phyloP scores from a whole-genome alignment of 2,113 vertebrate species.

The Hippocampus zosterae region DNA sequence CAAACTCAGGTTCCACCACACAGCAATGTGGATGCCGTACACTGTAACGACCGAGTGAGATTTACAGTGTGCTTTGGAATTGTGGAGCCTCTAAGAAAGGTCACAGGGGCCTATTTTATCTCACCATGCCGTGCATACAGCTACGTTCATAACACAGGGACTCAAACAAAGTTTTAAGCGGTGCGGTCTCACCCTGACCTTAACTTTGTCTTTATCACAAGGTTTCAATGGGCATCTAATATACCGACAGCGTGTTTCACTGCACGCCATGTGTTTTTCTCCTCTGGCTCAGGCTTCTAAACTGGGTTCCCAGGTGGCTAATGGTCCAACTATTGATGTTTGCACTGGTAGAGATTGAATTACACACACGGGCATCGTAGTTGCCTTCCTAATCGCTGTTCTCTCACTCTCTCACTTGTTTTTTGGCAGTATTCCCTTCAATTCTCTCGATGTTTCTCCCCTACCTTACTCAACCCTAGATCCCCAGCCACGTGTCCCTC shows the following conservation, averaged over 20 bases:
- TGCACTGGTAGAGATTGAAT: slow-evolving; percentile 42
- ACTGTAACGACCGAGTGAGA: slow-evolving; percentile 67
- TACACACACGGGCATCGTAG: slow-evolving; percentile 48
- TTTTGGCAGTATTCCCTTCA: slow-evolving; percentile 28
- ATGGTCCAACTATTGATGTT: slow-evolving; percentile 55
- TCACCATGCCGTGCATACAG: slow-evolving; percentile 8
- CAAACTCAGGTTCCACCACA: slow-evolving; percentile 23
- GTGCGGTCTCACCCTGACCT: slow-evolving; percentile 28
- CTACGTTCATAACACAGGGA: slow-evolving; percentile 32
- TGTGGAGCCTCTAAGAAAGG: slow-evolving; percentile 68
- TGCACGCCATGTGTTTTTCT: slow-evolving; percentile 31
- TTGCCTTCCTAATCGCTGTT: slow-evolving; percentile 38
- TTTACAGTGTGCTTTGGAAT: slow-evolving; percentile 64
- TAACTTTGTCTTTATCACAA: slow-evolving; percentile 40
- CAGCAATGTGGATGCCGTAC: slow-evolving; percentile 40
- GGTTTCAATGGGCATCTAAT: slow-evolving; percentile 36
- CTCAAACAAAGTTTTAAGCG: slow-evolving; percentile 24
- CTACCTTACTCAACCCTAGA: slow-evolving; percentile 8
- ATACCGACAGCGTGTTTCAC: slow-evolving; percentile 30
- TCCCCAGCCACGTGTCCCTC: slow-evolving; percentile 23
- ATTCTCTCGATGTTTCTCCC: slow-evolving; percentile 13
- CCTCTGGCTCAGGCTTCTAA: slow-evolving; percentile 32
- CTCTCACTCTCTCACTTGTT: slow-evolving; percentile 23
- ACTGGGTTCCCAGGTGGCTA: slow-evolving; percentile 55
- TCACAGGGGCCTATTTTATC: slow-evolving; percentile 73